Evolutionary conservation across 2,888 invertebrate species (phyloP).

Genomic region (Tortrix viridana): DNA sequence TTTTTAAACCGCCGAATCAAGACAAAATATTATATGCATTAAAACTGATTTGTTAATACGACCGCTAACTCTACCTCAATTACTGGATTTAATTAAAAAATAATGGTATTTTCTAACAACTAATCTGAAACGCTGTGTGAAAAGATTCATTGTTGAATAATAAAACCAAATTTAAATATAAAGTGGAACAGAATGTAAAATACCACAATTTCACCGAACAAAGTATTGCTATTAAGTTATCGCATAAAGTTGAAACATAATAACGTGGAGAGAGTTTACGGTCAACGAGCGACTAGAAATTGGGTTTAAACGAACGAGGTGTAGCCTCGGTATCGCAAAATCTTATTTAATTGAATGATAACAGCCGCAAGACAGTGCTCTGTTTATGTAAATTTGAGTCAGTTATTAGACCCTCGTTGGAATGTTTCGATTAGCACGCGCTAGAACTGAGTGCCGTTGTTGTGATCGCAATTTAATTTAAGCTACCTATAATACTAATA

Average conservation of each 20-base stretch:
- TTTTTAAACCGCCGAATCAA: too few relatives aligned
- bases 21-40: too few relatives aligned
- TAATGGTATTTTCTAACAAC: background rate
- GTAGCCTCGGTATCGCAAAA: constrained; percentile 70
- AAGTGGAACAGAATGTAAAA: background rate
- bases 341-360: constrained; percentile 83
- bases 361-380: constrained; percentile 76
- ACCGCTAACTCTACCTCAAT: too few relatives aligned
- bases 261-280: constrained; percentile 28
- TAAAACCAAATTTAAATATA: background rate
- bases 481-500: constrained; percentile 35
- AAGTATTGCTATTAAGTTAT: constrained; percentile 14
- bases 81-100: too few relatives aligned
- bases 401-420: constrained; percentile 69
- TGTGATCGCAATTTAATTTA: constrained; percentile 61
- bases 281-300: constrained; percentile 37
- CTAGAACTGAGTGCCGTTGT: constrained; percentile 57
- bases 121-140: background rate
- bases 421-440: constrained; percentile 59
- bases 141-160: background rate
- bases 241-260: constrained; percentile 24
- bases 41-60: too few relatives aligned
- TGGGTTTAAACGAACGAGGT: constrained; percentile 56
- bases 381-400: constrained; percentile 81
- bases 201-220: background rate